Percentiles rank a stretch among this genome's conserved stretches.
These are phyloP conservation scores for Asobara japonica DNA, from an alignment of 1,140 invertebrate genomes.

Conservation along the genomic window DNA sequence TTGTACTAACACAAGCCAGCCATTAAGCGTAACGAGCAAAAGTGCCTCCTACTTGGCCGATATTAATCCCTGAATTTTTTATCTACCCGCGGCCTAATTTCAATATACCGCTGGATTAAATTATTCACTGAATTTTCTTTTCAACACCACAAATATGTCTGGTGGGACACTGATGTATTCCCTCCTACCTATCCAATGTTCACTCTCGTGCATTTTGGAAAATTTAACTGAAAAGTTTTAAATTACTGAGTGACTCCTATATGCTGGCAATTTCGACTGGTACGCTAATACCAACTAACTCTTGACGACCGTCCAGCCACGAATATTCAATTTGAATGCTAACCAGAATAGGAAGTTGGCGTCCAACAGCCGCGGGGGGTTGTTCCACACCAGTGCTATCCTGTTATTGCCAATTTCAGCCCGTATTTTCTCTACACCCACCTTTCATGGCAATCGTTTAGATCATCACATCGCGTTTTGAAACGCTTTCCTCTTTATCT, in stretches of 20 bases:
- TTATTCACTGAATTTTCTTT: slow-evolving; percentile 16
- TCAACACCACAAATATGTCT: slow-evolving; percentile 3
- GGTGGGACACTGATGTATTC: slow-evolving; percentile 6
- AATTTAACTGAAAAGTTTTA: neutral
- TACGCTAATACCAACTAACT: slow-evolving; percentile 25
- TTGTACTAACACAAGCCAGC: slow-evolving; percentile 1
- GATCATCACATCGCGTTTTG: slow-evolving; percentile 17
- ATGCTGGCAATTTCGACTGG: slow-evolving; percentile 18
- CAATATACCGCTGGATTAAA: slow-evolving; percentile 39
- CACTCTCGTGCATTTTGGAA: neutral
- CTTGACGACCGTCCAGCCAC: slow-evolving; percentile 22
- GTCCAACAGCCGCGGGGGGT: slow-evolving; percentile 11
- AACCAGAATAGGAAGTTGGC: slow-evolving; percentile 33
- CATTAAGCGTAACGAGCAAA: slow-evolving; percentile 36
- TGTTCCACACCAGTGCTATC: slow-evolving; percentile 19
- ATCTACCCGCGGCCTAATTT: slow-evolving; percentile 50
- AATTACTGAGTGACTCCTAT: neutral
- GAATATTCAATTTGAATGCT: slow-evolving; percentile 34
- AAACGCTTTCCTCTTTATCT: neutral
- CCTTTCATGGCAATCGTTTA: slow-evolving; percentile 29
- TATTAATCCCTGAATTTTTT: slow-evolving; percentile 56
- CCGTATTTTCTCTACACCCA: slow-evolving; percentile 23
- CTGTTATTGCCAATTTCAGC: slow-evolving; percentile 32
- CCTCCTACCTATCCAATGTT: neutral
- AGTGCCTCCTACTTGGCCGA: slow-evolving; percentile 27